Percentiles rank a stretch among this genome's conserved stretches.
Conservation (phyloP, 2,113 vertebrate genomes). For the Stomatorhinus ivindoensis region DNA sequence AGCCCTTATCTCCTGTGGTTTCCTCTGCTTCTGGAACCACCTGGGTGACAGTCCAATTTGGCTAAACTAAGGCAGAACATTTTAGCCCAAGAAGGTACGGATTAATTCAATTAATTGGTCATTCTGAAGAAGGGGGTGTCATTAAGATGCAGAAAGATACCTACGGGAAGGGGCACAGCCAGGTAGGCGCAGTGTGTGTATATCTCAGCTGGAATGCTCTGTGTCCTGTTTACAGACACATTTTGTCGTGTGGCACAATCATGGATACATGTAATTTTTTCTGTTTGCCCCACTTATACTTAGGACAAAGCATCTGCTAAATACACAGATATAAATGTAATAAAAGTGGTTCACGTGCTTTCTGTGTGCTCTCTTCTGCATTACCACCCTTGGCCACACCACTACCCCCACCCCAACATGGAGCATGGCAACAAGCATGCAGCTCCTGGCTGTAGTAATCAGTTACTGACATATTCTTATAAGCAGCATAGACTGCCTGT, state of each 20-base stretch:
- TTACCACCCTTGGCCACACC: not conserved
- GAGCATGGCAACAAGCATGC: not conserved
- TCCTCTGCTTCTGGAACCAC: not conserved
- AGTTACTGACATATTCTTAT: not conserved
- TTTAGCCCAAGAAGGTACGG: not conserved
- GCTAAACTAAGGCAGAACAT: not conserved
- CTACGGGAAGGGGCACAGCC: not conserved
- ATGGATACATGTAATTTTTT: not conserved
- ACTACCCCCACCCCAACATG: not conserved
- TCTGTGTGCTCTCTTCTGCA: not conserved
- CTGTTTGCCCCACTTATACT: not conserved
- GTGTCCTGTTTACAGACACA: not conserved
- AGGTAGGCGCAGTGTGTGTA: not conserved
- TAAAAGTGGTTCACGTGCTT: not conserved
- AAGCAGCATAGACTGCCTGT: not conserved
- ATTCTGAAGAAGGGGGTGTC: not conserved
- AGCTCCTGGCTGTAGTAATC: not conserved
- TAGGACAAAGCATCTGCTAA: not conserved
- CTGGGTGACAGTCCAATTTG: not conserved
- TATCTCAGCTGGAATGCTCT: not conserved
- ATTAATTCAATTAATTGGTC: not conserved
- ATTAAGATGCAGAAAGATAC: not conserved
- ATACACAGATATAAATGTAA: not conserved
- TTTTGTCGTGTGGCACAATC: not conserved
- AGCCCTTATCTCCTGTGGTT: not conserved